Conservation (phyloP, 2,888 invertebrate species). For the Lasioglossum morio region DNA sequence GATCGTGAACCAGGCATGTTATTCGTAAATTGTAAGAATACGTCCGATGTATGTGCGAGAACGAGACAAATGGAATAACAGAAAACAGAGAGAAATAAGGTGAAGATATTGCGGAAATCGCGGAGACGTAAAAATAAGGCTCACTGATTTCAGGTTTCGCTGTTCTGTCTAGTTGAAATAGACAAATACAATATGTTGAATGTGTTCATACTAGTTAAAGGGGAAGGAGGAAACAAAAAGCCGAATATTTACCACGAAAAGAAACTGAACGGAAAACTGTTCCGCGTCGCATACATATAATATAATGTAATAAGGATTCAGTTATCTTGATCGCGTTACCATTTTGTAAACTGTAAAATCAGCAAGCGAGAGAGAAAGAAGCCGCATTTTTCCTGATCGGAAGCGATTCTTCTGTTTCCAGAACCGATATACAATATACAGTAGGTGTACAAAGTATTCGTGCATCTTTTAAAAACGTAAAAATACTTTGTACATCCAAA, state of each 20-base stretch:
- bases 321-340: conserved; percentile 37
- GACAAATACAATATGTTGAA: conserved; percentile 77
- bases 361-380: conserved; percentile 28
- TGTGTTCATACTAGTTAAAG: conserved; percentile 79
- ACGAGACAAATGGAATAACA: conserved; percentile 25
- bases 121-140: conserved; percentile 46
- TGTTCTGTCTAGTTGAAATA: conserved; percentile 70
- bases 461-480: too few relatives aligned
- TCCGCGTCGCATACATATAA: conserved; percentile 44
- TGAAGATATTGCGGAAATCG: conserved; percentile 14
- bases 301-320: conserved; percentile 41
- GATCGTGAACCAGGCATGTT: conserved; percentile 51
- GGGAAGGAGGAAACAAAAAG: conserved; percentile 37
- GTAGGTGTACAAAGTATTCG: too few relatives aligned
- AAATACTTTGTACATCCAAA: too few relatives aligned
- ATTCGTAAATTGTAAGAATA: conserved; percentile 60
- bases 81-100: conserved; percentile 25
- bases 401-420: conserved; percentile 57
- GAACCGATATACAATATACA: conserved; percentile 39
- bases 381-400: conserved; percentile 61
- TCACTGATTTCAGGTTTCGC: conserved; percentile 70
- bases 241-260: conserved; percentile 68
- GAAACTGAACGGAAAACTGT: conserved; percentile 45
- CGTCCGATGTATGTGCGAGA: conserved; percentile 53
- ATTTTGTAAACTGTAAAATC: conserved; percentile 17